Conservation (phyloP, 2,888 invertebrate species). For the Cynaeus angustus region DNA sequence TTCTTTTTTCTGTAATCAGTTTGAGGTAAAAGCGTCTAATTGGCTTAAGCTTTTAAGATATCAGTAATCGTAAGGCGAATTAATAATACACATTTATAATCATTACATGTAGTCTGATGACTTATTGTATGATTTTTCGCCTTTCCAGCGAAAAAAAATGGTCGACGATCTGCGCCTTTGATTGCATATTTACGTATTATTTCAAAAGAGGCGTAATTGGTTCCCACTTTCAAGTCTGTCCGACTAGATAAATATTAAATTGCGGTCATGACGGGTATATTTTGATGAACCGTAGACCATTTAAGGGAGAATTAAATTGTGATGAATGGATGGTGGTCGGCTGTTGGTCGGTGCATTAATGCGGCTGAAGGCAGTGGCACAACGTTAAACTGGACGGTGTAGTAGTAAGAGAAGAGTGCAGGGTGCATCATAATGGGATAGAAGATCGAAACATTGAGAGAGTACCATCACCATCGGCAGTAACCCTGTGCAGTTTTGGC, state of each 20-base stretch:
- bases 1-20: too few species aligned
- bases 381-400: conserved; percentile 30
- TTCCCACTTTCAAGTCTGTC: conserved; percentile 1
- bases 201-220: not conserved
- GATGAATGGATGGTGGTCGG: conserved; percentile 41
- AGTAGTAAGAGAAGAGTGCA: conserved; percentile 41
- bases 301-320: conserved; percentile 35
- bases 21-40: too few species aligned
- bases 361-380: conserved; percentile 38
- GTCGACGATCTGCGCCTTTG: too few species aligned
- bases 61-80: too few species aligned
- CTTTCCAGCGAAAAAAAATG: too few species aligned
- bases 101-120: not conserved
- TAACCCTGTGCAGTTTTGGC: conserved; percentile 56
- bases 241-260: conserved; percentile 7
- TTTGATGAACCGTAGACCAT: conserved; percentile 12
- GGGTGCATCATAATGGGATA: conserved; percentile 43
- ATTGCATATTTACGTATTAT: too few species aligned
- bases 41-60: too few species aligned
- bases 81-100: too few species aligned
- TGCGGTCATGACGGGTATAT: conserved; percentile 5
- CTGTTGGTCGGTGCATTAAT: conserved; percentile 38
- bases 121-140: too few species aligned
- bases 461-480: conserved; percentile 45
- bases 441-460: conserved; percentile 30